Evolutionary conservation across 2,797 vertebrate species (phyloP).

Genomic region (Eulemur mongoz): DNA sequence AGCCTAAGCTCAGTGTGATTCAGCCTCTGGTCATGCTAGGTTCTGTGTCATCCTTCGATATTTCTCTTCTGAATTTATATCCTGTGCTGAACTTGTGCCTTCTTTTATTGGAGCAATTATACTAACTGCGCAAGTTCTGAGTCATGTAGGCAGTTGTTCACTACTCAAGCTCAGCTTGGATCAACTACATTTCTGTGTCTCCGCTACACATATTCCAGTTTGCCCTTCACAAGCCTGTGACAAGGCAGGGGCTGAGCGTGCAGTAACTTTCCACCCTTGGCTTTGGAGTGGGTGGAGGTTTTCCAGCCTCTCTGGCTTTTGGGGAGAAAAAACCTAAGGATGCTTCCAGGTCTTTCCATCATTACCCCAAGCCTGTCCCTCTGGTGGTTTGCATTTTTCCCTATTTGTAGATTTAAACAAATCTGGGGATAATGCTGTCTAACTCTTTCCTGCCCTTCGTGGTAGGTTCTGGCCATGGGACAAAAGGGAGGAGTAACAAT

Average conservation of each 20-base stretch:
- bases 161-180: neutral
- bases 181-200: neutral
- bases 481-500: neutral
- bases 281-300: neutral
- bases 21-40: neutral
- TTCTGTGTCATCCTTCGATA: conserved; percentile 13
- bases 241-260: neutral
- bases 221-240: neutral
- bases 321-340: neutral
- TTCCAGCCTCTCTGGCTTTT: neutral
- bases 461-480: neutral
- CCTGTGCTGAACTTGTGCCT: conserved; percentile 27
- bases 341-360: neutral
- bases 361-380: neutral
- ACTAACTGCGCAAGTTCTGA: neutral
- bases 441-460: neutral
- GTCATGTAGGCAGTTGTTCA: conserved; percentile 16
- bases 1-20: neutral
- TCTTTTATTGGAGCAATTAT: conserved; percentile 4
- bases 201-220: neutral
- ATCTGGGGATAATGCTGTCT: neutral
- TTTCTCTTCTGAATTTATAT: conserved; percentile 35
- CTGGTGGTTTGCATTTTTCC: neutral
- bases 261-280: neutral
- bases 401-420: neutral